These are phyloP conservation scores for Saccopteryx bilineata DNA, from an alignment of 2,113 vertebrate species.

Conservation along the genomic window DNA sequence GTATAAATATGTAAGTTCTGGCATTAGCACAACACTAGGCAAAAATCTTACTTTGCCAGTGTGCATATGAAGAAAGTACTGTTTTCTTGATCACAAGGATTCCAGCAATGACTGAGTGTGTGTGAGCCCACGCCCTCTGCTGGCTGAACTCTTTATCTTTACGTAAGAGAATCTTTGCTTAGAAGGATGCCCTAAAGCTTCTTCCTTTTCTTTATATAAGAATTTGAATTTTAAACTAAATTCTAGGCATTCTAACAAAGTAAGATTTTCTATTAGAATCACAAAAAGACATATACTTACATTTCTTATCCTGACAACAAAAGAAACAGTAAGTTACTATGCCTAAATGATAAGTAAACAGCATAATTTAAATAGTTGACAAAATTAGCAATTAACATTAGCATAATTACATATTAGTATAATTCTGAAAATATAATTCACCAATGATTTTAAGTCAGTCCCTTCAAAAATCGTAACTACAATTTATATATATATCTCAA, in stretches of 20 bases:
- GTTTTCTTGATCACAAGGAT: background rate
- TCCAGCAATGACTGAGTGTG: background rate
- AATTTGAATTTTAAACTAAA: background rate
- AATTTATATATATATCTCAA: background rate
- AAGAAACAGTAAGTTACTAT: background rate
- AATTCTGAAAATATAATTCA: constrained; percentile 24
- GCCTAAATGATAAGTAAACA: background rate
- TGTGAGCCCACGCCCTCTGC: constrained; percentile 74
- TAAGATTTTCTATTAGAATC: background rate
- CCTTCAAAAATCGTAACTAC: background rate
- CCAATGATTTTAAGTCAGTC: background rate
- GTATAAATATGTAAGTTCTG: constrained; percentile 28
- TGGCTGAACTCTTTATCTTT: constrained; percentile 22
- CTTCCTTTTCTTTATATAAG: background rate
- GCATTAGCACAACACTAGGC: background rate
- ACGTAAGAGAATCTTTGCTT: background rate
- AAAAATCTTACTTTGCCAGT: constrained; percentile 36
- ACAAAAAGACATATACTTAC: background rate
- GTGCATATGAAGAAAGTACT: background rate
- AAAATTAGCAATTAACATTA: background rate
- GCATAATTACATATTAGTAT: background rate
- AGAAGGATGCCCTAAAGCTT: background rate
- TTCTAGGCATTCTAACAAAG: background rate
- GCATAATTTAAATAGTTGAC: background rate
- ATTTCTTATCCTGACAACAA: constrained; percentile 32